phyloP scores from a whole-genome alignment of 2,113 vertebrate species.

The Trematocara nigrifrons region DNA sequence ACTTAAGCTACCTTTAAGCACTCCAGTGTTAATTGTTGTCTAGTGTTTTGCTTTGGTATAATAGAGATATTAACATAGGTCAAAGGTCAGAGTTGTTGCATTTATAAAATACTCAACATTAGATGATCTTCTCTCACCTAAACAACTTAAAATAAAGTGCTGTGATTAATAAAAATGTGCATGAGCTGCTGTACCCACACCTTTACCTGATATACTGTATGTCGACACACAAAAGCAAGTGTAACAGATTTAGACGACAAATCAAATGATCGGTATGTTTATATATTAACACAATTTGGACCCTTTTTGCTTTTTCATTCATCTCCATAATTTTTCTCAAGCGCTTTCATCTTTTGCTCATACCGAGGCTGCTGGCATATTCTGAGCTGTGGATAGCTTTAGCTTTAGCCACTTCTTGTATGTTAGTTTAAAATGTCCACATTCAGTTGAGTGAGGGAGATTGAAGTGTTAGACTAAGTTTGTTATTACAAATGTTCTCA shows the following conservation, averaged over 20 bases:
- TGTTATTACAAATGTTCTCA: background rate
- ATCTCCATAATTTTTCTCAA: background rate
- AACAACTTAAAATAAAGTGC: background rate
- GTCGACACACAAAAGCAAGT: background rate
- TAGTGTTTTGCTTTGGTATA: background rate
- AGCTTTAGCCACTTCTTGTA: background rate
- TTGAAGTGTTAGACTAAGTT: background rate
- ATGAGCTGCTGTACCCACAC: fast-evolving
- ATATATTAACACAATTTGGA: background rate
- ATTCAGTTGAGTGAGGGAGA: background rate
- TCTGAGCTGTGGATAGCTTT: background rate
- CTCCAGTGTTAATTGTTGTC: background rate
- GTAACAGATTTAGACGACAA: background rate
- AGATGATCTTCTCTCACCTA: background rate
- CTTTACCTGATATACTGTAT: background rate
- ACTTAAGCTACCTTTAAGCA: background rate
- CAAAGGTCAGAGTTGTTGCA: background rate
- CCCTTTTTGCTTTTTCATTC: background rate
- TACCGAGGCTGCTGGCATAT: background rate
- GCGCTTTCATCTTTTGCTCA: background rate
- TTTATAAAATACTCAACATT: background rate
- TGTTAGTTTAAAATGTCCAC: background rate
- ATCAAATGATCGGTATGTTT: background rate
- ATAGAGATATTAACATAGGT: background rate
- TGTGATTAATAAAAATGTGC: background rate